These are phyloP conservation scores for Polyergus mexicanus DNA, from an alignment of 1,140 invertebrate species.

Conservation along the genomic window DNA sequence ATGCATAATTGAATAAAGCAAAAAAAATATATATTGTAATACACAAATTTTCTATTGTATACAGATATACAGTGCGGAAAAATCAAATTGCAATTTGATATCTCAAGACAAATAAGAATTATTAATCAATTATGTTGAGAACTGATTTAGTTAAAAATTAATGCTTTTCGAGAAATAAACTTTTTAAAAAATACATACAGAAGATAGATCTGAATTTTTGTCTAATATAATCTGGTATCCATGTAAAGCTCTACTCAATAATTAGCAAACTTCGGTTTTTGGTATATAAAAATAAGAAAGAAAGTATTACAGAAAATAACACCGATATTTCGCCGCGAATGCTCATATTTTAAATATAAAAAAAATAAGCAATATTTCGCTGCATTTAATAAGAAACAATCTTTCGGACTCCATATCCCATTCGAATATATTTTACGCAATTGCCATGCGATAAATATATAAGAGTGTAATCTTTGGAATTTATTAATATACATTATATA, in stretches of 20 bases:
- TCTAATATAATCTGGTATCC: not conserved
- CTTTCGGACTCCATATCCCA: not conserved
- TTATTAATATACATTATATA: conserved; percentile 37
- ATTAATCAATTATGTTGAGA: conserved; percentile 16
- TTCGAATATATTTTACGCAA: conserved; percentile 16
- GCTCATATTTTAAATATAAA: conserved; percentile 32
- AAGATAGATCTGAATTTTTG: conserved; percentile 38
- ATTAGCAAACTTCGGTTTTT: conserved; percentile 18
- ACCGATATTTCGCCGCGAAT: not conserved
- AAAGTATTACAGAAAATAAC: conserved; percentile 33
- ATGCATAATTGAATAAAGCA: not conserved
- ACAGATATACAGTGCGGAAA: not conserved
- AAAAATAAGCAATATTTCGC: conserved; percentile 51
- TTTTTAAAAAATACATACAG: conserved; percentile 12
- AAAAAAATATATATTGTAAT: conserved; percentile 19
- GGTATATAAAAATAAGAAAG: conserved; percentile 13
- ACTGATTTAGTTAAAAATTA: conserved; percentile 25
- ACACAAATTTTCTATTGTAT: not conserved
- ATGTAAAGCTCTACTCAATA: conserved; percentile 39
- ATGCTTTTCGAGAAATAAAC: not conserved
- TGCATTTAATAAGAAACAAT: conserved; percentile 46
- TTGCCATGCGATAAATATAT: conserved; percentile 3
- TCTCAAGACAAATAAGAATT: not conserved
- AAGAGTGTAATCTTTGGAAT: conserved; percentile 20
- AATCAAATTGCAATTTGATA: conserved; percentile 2